Base-by-base conservation (phyloP, 2,888 invertebrate genomes). In the Tanaodytes sp. region DNA sequence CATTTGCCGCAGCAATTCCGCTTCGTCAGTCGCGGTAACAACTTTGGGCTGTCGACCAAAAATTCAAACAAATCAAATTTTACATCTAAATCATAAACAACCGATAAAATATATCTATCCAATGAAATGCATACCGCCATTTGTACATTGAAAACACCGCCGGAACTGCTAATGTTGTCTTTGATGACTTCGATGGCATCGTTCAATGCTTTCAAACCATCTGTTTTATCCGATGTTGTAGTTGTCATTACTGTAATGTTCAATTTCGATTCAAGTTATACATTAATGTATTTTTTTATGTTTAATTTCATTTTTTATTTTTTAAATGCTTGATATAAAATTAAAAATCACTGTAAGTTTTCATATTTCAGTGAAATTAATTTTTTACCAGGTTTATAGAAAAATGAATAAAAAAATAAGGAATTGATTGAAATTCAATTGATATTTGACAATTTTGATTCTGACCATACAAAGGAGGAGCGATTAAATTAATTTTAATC, bases 401-500 rank as follows among this genome's bases (percentile, higher is more conserved):
- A n/a, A n/a, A n/a, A n/a, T n/a, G n/a, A n/a, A n/a, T n/a, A n/a
- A n/a, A n/a, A n/a, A n/a, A n/a, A n/a, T n/a, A n/a, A n/a, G n/a
- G n/a, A n/a, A n/a, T n/a, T n/a, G n/a, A n/a, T n/a, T n/a, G n/a
- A n/a, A n/a, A n/a, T n/a, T n/a, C n/a, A n/a, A n/a, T 18, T 15
- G n/a, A 16, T 23, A 45, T 15, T 16, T 43, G 23, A n/a, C n/a
- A n/a, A n/a, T n/a, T n/a, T n/a, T n/a, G n/a, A n/a, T n/a, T 39
- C 39, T 84, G 87, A 92, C 91, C 92, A 87, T 97, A 99, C 76
- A 97, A 88, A 54, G 99, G 99, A 27, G 99, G 98, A 3, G 99
- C 99, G 83, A 99, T 99, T 74, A 99, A 88, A 87, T 99, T 98
- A 77, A 99, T 99, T 89, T 97, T 97, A 77, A 99, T 96, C 0